Percentiles rank a stretch among this genome's conserved stretches.
Evolutionary conservation across 2,797 vertebrate genomes (phyloP).

Genomic region (Phalloptychus januarius): DNA sequence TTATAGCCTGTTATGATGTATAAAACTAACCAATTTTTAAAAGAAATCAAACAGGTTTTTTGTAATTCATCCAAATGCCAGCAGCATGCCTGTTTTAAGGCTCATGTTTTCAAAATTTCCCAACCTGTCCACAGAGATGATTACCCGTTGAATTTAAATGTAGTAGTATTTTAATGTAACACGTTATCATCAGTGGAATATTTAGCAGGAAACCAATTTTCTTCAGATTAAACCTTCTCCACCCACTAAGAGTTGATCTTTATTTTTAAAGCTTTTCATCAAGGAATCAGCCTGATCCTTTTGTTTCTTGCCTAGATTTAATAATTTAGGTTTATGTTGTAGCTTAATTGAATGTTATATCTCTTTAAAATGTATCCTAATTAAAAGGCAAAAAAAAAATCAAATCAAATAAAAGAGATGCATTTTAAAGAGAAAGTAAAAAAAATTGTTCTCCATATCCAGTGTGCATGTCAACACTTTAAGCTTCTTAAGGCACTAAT

Average conservation of each 20-base stretch:
- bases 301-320: background rate
- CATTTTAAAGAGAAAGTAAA: background rate
- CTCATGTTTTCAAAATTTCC: background rate
- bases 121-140: background rate
- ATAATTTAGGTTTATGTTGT: background rate
- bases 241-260: background rate
- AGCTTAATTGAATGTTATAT: background rate
- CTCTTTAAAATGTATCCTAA: background rate
- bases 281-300: background rate
- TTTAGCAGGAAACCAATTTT: background rate
- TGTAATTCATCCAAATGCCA: background rate
- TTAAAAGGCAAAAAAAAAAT: background rate
- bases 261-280: background rate
- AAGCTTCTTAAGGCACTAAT: slow-evolving; percentile 81
- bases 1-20: background rate
- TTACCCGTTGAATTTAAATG: background rate
- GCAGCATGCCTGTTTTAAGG: background rate
- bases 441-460: background rate
- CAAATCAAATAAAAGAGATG: no score
- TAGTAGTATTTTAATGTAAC: background rate
- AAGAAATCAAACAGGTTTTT: background rate
- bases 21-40: background rate
- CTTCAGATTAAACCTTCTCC: background rate
- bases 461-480: slow-evolving; percentile 54
- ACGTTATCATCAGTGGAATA: background rate